Evolutionary conservation across 2,888 invertebrate genomes (phyloP).

Genomic region (Erpobdella octoculata): DNA sequence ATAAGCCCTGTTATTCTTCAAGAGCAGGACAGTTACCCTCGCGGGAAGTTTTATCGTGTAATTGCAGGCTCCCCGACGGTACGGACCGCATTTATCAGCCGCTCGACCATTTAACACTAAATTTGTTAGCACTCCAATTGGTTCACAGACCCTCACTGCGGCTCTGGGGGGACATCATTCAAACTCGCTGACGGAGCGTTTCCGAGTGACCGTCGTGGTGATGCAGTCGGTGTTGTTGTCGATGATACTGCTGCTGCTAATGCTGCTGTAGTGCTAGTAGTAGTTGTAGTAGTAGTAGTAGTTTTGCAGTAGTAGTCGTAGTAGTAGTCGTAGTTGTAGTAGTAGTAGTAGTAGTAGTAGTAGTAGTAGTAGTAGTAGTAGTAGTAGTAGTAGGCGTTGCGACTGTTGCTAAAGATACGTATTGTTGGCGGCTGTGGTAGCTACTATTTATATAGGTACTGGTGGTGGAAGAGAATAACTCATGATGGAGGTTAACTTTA

Average conservation of each 20-base stretch:
- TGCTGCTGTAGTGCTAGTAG: background rate
- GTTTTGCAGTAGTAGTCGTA: background rate
- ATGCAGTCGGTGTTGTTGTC: background rate
- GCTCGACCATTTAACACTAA: slow-evolving; percentile 7
- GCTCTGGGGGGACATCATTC: background rate
- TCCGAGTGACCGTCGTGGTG: background rate
- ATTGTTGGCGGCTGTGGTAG: background rate
- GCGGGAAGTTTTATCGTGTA: slow-evolving; percentile 1
- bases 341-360: background rate
- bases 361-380: background rate
- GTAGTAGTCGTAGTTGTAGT: background rate
- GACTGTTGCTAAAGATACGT: background rate
- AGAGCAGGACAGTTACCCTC: background rate
- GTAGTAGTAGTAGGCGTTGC: background rate
- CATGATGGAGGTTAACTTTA: background rate
- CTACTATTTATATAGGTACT: background rate
- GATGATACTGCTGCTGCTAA: background rate
- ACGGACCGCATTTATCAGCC: background rate
- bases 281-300: background rate
- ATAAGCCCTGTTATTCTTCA: slow-evolving; percentile 5
- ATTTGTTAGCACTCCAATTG: slow-evolving; percentile 6
- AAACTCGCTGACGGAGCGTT: background rate
- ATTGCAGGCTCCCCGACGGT: background rate
- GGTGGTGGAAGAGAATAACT: background rate
- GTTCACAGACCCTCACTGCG: background rate